Base-by-base conservation (phyloP, 2,888 invertebrate species). In the Glyphotaelius pellucidus region DNA sequence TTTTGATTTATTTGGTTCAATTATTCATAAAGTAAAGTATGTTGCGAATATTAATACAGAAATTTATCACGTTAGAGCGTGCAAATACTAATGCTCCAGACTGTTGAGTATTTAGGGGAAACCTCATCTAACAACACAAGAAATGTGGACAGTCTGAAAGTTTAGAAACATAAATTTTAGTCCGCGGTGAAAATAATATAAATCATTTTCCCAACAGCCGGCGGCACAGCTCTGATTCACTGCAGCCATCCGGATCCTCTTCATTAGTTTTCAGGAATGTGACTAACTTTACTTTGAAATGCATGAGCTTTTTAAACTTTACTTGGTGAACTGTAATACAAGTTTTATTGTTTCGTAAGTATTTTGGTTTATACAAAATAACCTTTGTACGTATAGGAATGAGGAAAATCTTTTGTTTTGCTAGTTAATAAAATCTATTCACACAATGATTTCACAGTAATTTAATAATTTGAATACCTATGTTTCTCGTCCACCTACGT, bases 71-170 rank as follows among this genome's bases (percentile, higher is more conserved):
- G 87, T 67, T 15, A 31, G 19, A 67, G 30, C 5, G 47, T 42
- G 86, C 30, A 86, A 52, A 67, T 87, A 87, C 19, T 87, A 30
- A 31, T 30, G 52, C 25, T 11, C 12, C 84, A 84, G 85, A 19
- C 14, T 35, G 52, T 52, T 87, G 87, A 87, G 67, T 87, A 35
- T 52, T 35, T 35, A 67, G 42, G 30, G 35, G 67, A 30, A 87
- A 11, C 67, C 42, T 12, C 32, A 47, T 32, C 32, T 31, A 67
- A 87, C 67, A 67, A 52, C 32, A 42, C 86, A 87, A 87, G 87
- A 87, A 87, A 87, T 87, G 87, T 87, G 87, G 87, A 87, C 87
- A 87, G 83, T 83, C 86, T 86, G 32, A 87, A 87, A 87, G 87
- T 87, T 87, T 67, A 87, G 52, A 67, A 87, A 67, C 87, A 87